Evolutionary conservation across 1,140 invertebrate species (phyloP).

Genomic region (Trypoxylus dichotomus): DNA sequence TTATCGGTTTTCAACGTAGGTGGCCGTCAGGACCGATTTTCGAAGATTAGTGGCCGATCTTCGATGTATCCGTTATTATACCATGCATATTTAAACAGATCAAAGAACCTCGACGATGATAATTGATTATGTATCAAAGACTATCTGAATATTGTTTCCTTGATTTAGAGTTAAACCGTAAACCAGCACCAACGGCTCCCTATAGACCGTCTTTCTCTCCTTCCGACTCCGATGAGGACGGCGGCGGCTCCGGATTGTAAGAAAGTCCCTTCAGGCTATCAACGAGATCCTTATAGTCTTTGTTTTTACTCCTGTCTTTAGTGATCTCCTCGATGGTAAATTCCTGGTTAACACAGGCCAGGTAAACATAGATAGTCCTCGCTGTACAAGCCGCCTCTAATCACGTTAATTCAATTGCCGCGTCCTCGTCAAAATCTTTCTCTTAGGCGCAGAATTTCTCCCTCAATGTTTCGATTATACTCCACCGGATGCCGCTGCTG

Average conservation of each 20-base stretch:
- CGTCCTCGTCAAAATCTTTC: not conserved
- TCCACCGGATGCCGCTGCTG: not conserved
- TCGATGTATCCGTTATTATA: too few relatives aligned
- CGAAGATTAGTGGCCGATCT: too few relatives aligned
- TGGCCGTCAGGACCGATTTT: too few relatives aligned
- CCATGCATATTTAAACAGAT: too few relatives aligned
- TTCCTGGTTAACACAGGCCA: not conserved
- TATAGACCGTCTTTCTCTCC: too few relatives aligned
- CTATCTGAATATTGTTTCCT: too few relatives aligned
- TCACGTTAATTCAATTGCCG: not conserved
- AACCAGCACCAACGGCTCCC: too few relatives aligned
- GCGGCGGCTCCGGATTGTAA: not conserved
- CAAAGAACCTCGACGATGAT: too few relatives aligned
- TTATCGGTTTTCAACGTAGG: too few relatives aligned
- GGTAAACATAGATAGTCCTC: not conserved
- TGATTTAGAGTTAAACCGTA: too few relatives aligned
- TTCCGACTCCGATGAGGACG: not conserved
- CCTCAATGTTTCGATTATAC: not conserved
- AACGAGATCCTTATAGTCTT: not conserved
- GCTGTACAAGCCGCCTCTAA: not conserved
- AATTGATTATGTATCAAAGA: too few relatives aligned
- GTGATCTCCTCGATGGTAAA: not conserved
- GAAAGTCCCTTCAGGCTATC: not conserved
- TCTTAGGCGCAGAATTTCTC: not conserved
- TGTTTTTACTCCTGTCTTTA: not conserved